Conservation (phyloP, 2,797 vertebrate species). For the Sandelia bainsii region DNA sequence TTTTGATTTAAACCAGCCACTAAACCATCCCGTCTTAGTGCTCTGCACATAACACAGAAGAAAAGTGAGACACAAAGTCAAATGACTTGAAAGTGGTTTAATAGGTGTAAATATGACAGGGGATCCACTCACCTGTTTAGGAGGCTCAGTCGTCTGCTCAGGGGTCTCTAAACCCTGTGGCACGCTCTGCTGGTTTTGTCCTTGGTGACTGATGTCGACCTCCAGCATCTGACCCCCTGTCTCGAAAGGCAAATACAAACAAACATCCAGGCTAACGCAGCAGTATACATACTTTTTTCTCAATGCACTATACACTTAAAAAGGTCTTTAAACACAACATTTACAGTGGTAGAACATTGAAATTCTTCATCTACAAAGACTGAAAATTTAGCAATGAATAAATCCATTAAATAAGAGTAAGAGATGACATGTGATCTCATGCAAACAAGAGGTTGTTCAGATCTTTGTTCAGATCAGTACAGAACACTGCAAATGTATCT, state of each 20-base stretch:
- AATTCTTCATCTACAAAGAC: neutral
- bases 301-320: neutral
- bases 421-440: neutral
- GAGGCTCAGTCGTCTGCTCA: slow-evolving; percentile 10
- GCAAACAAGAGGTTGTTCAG: neutral
- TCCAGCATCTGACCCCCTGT: slow-evolving; percentile 18
- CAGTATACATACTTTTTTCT: neutral
- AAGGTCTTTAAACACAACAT: neutral
- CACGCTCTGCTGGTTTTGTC: slow-evolving; percentile 5
- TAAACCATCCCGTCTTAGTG: slow-evolving; percentile 80
- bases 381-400: neutral
- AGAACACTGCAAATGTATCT: slow-evolving; percentile 34
- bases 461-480: neutral
- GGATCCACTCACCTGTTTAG: slow-evolving; percentile 50
- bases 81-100: neutral
- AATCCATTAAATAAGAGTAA: neutral
- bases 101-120: neutral
- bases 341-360: neutral
- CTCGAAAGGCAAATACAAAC: slow-evolving; percentile 55
- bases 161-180: slow-evolving; percentile 4
- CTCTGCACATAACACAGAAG: slow-evolving; percentile 50
- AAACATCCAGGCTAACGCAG: neutral
- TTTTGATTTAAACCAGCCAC: slow-evolving; percentile 82
- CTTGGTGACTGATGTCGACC: neutral
- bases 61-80: neutral